Percentiles rank a stretch among this genome's conserved stretches.
Evolutionary conservation across 2,797 vertebrate genomes (phyloP).

Genomic region (Apogon talboti): DNA sequence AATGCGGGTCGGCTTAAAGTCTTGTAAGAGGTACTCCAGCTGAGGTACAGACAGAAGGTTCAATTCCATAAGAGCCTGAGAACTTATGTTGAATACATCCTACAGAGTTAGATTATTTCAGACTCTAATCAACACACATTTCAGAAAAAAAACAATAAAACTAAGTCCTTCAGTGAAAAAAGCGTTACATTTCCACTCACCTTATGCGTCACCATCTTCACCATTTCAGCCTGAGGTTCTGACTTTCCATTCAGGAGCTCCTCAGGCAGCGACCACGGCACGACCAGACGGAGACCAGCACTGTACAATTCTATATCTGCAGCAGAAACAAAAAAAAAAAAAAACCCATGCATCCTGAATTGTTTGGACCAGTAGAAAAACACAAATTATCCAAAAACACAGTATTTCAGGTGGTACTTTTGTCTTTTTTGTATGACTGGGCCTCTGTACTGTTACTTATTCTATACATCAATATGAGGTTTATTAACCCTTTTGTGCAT

Average conservation of each 20-base stretch:
- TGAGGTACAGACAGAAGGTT: constrained; percentile 18
- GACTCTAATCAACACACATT: neutral
- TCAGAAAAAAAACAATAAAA: neutral
- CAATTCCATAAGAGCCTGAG: too few relatives aligned
- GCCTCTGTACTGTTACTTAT: too few relatives aligned
- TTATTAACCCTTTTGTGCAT: too few relatives aligned
- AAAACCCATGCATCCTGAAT: too few relatives aligned
- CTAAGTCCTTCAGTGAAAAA: too few relatives aligned
- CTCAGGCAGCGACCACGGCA: constrained; percentile 67
- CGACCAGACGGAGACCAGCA: constrained; percentile 49
- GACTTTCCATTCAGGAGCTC: constrained; percentile 22
- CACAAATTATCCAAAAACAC: neutral
- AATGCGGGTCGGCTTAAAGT: constrained; percentile 34
- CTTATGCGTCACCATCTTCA: constrained; percentile 52
- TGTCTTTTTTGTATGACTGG: too few relatives aligned
- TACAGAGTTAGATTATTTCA: neutral
- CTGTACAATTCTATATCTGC: constrained; percentile 10
- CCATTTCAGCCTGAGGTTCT: constrained; percentile 54
- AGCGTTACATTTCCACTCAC: constrained; percentile 33
- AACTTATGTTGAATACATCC: too few relatives aligned
- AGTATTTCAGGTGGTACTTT: too few relatives aligned
- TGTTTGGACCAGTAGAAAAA: neutral
- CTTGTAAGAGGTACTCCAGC: constrained; percentile 70
- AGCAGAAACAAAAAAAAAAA: neutral
- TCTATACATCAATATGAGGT: too few relatives aligned